Base-by-base conservation (phyloP, 23 tunicate genomes). In the Ascidia mentula region DNA sequence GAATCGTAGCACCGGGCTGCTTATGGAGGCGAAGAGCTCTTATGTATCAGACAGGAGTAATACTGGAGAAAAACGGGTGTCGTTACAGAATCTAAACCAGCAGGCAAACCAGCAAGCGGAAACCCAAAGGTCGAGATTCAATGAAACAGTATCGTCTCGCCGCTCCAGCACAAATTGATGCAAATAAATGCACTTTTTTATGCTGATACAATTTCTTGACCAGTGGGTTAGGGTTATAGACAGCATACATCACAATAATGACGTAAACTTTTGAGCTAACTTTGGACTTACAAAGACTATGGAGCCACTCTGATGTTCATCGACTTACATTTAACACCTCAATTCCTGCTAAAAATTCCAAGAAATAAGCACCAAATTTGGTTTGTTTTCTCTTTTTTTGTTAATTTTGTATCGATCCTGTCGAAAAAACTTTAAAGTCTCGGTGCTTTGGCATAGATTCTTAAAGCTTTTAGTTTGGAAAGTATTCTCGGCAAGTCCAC, bases 401-500 rank as follows among this genome's bases (percentile, higher is more conserved):
- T 6, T n/a, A n/a, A n/a, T n/a, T n/a, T n/a, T n/a, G n/a, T n/a
- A n/a, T n/a, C n/a, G n/a, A n/a, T n/a, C n/a, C n/a, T n/a, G n/a
- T n/a, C 65, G 24, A 53, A 3, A 9, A 53, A 28, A 28, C 22
- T 53, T 69, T 77, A 84, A 59, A 84, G 42, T 37, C 45, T 60
- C 6, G 79, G 42, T 30, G 88, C 88, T 65, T 84, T 84, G 15
- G 88, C 82, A 42, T 84, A 84, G 26, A 76, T 84, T 31, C 38
- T 77, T 69, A 84, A 76, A 36, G 88, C 88, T 76, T 40, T 31
- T 15, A 84, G 73, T 26, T 84, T 39, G 40, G 81, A 76, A 22
- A 84, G 69, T 12, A 84, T 60, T 76, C 77, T 84, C 15, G 82
- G 88, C 20, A 84, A 60, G 69, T 84, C 88, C 6, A 84, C 88